Evolutionary conservation across 2,797 vertebrate species (phyloP).

Genomic region (Steatocranus sp.): DNA sequence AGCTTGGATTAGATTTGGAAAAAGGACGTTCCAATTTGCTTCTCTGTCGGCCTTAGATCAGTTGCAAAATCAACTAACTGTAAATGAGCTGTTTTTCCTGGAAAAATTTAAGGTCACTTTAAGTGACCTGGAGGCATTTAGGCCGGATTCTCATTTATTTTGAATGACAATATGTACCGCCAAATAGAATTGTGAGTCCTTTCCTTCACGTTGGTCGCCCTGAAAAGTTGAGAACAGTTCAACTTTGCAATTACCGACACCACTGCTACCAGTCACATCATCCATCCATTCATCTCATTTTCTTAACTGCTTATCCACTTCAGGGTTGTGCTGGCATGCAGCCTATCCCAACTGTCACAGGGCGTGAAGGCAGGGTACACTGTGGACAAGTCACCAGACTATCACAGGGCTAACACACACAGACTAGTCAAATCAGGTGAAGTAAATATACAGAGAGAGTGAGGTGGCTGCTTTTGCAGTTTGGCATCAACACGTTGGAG

Average conservation of each 20-base stretch:
- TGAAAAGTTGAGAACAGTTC: neutral
- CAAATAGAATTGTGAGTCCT: neutral
- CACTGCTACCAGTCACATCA: neutral
- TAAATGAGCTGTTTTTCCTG: neutral
- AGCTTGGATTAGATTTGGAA: neutral
- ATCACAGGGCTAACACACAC: neutral
- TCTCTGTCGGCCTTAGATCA: neutral
- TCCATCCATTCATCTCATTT: neutral
- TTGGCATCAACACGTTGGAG: neutral
- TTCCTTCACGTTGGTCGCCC: neutral
- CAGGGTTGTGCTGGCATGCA: neutral
- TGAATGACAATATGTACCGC: neutral
- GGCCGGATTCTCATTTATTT: rapidly evolving
- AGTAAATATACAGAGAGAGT: rapidly evolving
- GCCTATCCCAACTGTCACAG: neutral
- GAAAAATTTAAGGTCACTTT: neutral
- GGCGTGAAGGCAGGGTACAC: neutral
- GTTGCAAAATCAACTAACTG: neutral
- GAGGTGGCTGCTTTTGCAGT: neutral
- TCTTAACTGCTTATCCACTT: neutral
- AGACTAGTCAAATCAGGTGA: neutral
- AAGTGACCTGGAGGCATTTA: neutral
- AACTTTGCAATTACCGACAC: neutral
- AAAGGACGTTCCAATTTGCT: neutral
- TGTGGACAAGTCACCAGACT: neutral